These are phyloP conservation scores for Drosophila eohydei DNA, from an alignment of 2,888 invertebrate species.

Conservation along the genomic window DNA sequence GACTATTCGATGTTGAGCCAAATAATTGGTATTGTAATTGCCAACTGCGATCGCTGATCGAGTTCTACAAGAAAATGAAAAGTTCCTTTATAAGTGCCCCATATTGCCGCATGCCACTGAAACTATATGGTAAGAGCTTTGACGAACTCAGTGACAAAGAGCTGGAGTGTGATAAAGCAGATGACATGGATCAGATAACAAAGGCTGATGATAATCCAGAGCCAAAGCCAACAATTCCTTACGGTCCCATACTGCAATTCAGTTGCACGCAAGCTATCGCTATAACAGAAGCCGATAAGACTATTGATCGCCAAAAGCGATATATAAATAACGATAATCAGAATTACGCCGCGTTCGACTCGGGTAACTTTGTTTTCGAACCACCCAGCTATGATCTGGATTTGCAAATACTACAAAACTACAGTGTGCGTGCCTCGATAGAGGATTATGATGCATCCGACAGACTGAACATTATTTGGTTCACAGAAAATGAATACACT, in stretches of 20 bases:
- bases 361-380: slow-evolving; percentile 56
- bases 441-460: slow-evolving; percentile 34
- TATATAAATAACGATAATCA: background rate
- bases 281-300: background rate
- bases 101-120: slow-evolving; percentile 71
- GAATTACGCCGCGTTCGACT: background rate
- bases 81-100: slow-evolving; percentile 68
- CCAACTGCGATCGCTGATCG: slow-evolving; percentile 52
- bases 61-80: slow-evolving; percentile 51
- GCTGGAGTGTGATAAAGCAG: slow-evolving; percentile 29
- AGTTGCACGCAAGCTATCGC: slow-evolving; percentile 38
- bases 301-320: background rate
- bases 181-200: background rate
- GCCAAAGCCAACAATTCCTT: background rate
- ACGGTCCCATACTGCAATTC: slow-evolving; percentile 40
- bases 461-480: slow-evolving; percentile 80
- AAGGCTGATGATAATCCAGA: too few relatives aligned
- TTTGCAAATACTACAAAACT: slow-evolving; percentile 58
- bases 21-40: slow-evolving; percentile 81
- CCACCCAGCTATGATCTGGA: slow-evolving; percentile 73
- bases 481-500: slow-evolving; percentile 57
- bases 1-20: slow-evolving; percentile 63
- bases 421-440: slow-evolving; percentile 64
- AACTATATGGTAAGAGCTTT: slow-evolving; percentile 64
- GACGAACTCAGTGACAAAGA: slow-evolving; percentile 45